A percentile compares a stretch with the other conserved stretches of the same genome.
These are phyloP conservation scores for Copidosoma floridanum DNA, from an alignment of 1,140 invertebrate genomes.

Conservation along the genomic window DNA sequence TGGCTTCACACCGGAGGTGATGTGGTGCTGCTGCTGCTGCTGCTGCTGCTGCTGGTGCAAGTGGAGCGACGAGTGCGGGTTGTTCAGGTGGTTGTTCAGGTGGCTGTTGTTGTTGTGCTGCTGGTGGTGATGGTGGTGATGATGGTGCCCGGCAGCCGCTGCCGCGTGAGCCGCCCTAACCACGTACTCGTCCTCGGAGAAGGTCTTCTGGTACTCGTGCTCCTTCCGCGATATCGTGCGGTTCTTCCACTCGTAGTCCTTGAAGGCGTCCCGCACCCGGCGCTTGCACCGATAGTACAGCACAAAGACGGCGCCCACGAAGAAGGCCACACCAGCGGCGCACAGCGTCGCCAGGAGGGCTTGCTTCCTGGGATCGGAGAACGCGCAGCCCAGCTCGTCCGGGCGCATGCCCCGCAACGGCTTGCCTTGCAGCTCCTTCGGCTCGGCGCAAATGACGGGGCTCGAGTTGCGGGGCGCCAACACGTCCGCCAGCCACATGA, in stretches of 20 bases:
- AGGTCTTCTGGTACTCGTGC: slow-evolving; percentile 84
- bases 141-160: slow-evolving; percentile 57
- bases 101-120: slow-evolving; percentile 59
- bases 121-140: slow-evolving; percentile 34
- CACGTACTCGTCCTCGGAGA: slow-evolving; percentile 81
- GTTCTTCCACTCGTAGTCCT: slow-evolving; percentile 79
- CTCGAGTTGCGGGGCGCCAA: slow-evolving; percentile 70
- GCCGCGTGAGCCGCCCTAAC: slow-evolving; percentile 59
- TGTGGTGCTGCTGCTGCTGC: slow-evolving; percentile 59
- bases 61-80: slow-evolving; percentile 38
- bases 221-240: slow-evolving; percentile 75
- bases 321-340: slow-evolving; percentile 65
- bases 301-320: slow-evolving; percentile 68
- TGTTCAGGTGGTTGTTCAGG: slow-evolving; percentile 61
- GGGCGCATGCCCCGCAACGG: slow-evolving; percentile 67
- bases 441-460: slow-evolving; percentile 72
- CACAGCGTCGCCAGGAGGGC: slow-evolving; percentile 74
- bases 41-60: slow-evolving; percentile 49
- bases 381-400: slow-evolving; percentile 77
- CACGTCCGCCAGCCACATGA: slow-evolving; percentile 78
- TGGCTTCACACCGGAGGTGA: slow-evolving; percentile 64
- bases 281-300: slow-evolving; percentile 75
- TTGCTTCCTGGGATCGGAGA: slow-evolving; percentile 71
- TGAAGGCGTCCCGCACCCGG: slow-evolving; percentile 72
- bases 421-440: slow-evolving; percentile 68